Evolutionary conservation across 2,888 invertebrate genomes (phyloP).

Genomic region (Ditula angustiorana): DNA sequence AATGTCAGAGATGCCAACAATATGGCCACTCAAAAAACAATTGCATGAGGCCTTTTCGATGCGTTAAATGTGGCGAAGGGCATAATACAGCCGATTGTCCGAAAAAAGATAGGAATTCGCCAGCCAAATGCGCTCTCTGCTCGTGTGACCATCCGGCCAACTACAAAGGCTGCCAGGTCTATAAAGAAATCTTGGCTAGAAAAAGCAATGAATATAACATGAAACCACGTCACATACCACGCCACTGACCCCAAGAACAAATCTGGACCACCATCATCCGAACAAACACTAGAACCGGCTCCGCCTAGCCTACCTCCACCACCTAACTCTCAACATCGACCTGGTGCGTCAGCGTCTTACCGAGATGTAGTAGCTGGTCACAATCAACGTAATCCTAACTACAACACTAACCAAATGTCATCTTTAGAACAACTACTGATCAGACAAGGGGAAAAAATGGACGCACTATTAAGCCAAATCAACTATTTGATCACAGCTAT

Average conservation of each 20-base stretch:
- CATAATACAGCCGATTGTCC: conserved; percentile 43
- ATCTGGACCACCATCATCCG: background rate
- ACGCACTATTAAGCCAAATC: conserved; percentile 5
- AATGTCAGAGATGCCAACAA: conserved; percentile 46
- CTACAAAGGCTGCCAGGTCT: conserved; percentile 36
- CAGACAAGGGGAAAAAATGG: conserved; percentile 20
- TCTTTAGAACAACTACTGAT: conserved; percentile 1
- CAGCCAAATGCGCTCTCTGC: conserved; percentile 42
- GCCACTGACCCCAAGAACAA: background rate
- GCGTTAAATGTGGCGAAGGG: conserved; percentile 44
- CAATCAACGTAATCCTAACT: too few relatives aligned
- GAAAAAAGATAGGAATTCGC: conserved; percentile 41
- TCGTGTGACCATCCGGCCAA: conserved; percentile 38
- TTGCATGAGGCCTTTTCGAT: conserved; percentile 45
- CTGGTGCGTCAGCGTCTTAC: too few relatives aligned
- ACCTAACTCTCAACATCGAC: too few relatives aligned
- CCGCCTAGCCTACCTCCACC: too few relatives aligned
- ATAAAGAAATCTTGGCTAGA: conserved; percentile 1
- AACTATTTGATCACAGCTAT: background rate
- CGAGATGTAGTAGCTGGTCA: too few relatives aligned
- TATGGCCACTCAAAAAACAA: conserved; percentile 47
- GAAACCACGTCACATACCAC: background rate
- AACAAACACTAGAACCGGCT: too few relatives aligned
- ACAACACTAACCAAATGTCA: too few relatives aligned
- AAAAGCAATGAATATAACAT: background rate